A percentile compares a stretch with the other conserved stretches of the same genome.
Conservation (phyloP, 2,113 vertebrate genomes). For the Strix aluco region DNA sequence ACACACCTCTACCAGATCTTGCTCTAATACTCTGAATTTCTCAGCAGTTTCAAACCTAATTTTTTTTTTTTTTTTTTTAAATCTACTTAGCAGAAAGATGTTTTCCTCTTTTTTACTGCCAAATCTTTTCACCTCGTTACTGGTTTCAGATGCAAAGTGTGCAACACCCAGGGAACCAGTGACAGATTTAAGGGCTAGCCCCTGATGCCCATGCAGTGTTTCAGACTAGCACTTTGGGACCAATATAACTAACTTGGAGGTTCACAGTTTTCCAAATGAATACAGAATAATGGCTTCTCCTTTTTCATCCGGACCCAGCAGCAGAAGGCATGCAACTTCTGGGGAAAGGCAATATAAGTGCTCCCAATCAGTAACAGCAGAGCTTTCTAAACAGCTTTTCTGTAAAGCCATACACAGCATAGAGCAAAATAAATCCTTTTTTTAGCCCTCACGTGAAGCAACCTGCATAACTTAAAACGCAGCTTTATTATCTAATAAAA, state of each 20-base stretch:
- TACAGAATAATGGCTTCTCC: not conserved
- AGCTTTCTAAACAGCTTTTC: not conserved
- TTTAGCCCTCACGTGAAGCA: not conserved
- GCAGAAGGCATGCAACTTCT: not conserved
- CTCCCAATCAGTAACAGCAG: not conserved
- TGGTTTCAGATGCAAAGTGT: not conserved
- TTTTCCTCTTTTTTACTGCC: not conserved
- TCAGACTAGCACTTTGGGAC: slow-evolving; percentile 5
- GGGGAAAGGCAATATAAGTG: not conserved
- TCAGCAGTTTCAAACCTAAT: not conserved
- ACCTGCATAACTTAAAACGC: not conserved
- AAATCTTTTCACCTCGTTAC: not conserved
- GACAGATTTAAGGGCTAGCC: slow-evolving; percentile 27
- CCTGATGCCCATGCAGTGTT: not conserved
- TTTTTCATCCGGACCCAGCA: not conserved
- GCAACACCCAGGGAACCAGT: not conserved
- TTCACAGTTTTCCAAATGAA: slow-evolving; percentile 13
- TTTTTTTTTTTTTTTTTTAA: not conserved
- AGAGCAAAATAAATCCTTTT: not conserved
- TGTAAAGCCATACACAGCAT: not conserved
- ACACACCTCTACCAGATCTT: not conserved
- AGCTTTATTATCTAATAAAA: not conserved
- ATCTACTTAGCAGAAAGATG: not conserved
- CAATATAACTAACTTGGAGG: not conserved
- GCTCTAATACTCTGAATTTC: not conserved